These are phyloP conservation scores for Maccullochella peelii DNA, from an alignment of 2,113 vertebrate genomes.

Conservation along the genomic window DNA sequence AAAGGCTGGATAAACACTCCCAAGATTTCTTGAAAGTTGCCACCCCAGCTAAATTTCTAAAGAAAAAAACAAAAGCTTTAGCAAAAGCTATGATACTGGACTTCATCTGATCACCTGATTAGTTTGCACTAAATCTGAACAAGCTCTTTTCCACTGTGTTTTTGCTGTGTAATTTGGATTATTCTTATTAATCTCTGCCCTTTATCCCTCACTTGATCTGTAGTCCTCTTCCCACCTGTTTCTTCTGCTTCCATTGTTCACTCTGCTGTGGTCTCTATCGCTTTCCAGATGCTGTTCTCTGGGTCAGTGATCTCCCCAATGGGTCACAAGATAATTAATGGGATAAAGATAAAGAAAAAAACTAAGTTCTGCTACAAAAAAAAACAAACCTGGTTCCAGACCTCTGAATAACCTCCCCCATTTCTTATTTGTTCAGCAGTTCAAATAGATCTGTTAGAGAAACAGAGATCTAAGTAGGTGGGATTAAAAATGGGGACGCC, in stretches of 20 bases:
- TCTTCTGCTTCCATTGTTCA: neutral
- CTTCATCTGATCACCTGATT: slow-evolving; percentile 36
- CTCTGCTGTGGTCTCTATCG: neutral
- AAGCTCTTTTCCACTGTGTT: slow-evolving; percentile 17
- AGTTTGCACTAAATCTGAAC: slow-evolving; percentile 24
- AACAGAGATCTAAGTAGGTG: no score
- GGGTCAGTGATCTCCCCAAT: neutral
- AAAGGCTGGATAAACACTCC: slow-evolving; percentile 70
- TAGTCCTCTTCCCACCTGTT: slow-evolving; percentile 1
- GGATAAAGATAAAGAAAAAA: neutral
- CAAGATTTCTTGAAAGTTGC: slow-evolving; percentile 65
- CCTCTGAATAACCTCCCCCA: neutral
- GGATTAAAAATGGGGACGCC: no score
- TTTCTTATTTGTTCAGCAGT: no score
- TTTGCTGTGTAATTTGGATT: slow-evolving; percentile 39
- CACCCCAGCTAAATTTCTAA: slow-evolving; percentile 49
- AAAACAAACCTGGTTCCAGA: neutral
- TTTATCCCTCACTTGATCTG: slow-evolving; percentile 17
- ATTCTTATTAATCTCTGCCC: slow-evolving; percentile 25
- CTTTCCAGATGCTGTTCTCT: neutral
- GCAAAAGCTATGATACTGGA: slow-evolving; percentile 20
- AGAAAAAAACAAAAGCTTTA: slow-evolving; percentile 26
- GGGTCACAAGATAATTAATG: neutral
- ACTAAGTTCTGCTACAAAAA: neutral
- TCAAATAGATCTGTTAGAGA: no score